Percentiles rank a stretch among this genome's conserved stretches.
Evolutionary conservation across 2,113 vertebrate genomes (phyloP).

Genomic region (Reinhardtius hippoglossoides): DNA sequence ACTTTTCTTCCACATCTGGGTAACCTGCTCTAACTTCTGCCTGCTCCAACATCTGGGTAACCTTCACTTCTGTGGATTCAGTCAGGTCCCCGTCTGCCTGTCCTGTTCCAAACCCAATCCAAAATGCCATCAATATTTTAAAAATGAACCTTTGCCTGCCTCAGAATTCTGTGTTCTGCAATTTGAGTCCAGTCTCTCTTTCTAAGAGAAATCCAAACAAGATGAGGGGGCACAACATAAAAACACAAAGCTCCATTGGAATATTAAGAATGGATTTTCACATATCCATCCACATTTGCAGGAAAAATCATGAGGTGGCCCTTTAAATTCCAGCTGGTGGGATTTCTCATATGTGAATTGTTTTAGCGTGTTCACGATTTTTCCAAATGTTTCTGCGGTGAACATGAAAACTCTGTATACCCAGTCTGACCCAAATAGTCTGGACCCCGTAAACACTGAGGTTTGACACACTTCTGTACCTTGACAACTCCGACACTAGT

Average conservation of each 20-base stretch:
- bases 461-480: slow-evolving; percentile 40
- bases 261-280: slow-evolving; percentile 7
- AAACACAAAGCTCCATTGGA: slow-evolving; percentile 19
- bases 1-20: no score
- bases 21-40: no score
- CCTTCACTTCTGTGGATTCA: no score
- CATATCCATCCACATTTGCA: slow-evolving; percentile 10
- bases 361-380: background rate
- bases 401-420: slow-evolving; percentile 6
- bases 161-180: background rate
- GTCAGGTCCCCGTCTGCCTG: no score
- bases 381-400: background rate
- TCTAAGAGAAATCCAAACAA: background rate
- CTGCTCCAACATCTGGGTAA: no score
- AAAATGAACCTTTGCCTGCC: background rate
- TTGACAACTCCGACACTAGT: slow-evolving; percentile 15
- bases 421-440: slow-evolving; percentile 43
- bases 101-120: no score
- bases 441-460: slow-evolving; percentile 36
- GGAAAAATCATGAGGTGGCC: background rate
- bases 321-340: background rate
- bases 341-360: background rate
- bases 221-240: slow-evolving; percentile 5
- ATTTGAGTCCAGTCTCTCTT: background rate
- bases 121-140: no score